phyloP scores from a whole-genome alignment of 2,113 vertebrate species.

The Oophaga pumilio region DNA sequence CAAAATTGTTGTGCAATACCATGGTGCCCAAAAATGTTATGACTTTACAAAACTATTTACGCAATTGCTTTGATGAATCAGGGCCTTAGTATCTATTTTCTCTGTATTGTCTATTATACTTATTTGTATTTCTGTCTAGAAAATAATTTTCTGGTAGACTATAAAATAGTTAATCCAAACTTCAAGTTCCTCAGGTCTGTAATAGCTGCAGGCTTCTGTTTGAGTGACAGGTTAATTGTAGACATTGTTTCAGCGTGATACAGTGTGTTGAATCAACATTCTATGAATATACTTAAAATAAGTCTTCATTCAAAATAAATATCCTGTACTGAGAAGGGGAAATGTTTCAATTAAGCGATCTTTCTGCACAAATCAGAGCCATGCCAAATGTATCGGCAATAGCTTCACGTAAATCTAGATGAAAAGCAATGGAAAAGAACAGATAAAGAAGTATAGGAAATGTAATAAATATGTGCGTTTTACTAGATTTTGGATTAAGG shows the following conservation, averaged over 20 bases:
- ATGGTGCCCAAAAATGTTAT: too few species aligned
- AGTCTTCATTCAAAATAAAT: slow-evolving; percentile 44
- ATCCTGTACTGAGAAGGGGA: slow-evolving; percentile 17
- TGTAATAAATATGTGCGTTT: not conserved
- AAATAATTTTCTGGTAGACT: not conserved
- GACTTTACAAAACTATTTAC: too few species aligned
- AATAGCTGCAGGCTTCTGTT: slow-evolving; percentile 44
- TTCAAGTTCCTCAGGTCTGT: slow-evolving; percentile 2
- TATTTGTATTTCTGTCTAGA: not conserved
- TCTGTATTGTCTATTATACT: not conserved
- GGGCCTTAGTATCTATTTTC: not conserved
- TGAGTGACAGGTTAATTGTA: slow-evolving; percentile 56
- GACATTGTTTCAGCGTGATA: slow-evolving; percentile 39
- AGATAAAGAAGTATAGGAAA: not conserved
- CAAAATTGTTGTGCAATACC: too few species aligned
- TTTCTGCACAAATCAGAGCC: slow-evolving; percentile 34
- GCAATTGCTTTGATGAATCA: not conserved
- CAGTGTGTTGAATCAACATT: slow-evolving; percentile 51
- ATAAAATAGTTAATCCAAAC: slow-evolving; percentile 32
- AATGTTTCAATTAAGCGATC: slow-evolving; percentile 17
- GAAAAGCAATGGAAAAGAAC: not conserved
- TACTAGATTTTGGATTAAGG: too few species aligned
- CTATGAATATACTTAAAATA: slow-evolving; percentile 47
- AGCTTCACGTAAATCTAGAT: not conserved
- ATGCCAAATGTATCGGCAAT: not conserved